Base-by-base conservation (phyloP, 2,113 vertebrate genomes). In the Tupaia chinensis region DNA sequence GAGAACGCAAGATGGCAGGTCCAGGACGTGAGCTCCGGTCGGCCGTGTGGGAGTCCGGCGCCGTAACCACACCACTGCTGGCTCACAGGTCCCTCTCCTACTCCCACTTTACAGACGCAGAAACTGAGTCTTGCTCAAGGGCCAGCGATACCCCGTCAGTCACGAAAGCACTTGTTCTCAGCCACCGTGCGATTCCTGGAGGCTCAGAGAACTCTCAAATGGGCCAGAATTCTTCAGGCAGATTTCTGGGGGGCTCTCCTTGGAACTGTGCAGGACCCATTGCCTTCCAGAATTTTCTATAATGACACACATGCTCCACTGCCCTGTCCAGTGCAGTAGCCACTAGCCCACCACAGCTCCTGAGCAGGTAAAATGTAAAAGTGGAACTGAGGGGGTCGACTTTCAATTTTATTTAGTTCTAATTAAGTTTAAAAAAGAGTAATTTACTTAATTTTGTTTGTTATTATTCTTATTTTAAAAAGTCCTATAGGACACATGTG, bases 81-180 rank as follows among this genome's bases (percentile, higher is more conserved):
- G 44, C 44, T 5, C 44, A 5, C 44, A 44, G 19, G 17, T 65
- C 27, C 44, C 16, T 19, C 81, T 29, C 44, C 54, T 32, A 68
- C 7, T 82, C 91, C 79, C 68, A 80, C 87, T 83, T 92, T 74
- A 74, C 86, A 79, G 73, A 44, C 14, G 61, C 77, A 86, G 76
- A 94, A 85, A 83, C 79, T 17, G 70, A 88, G 69, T 74, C 5
- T 14, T 10, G 3, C 29, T 60, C 56, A 53, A 85, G 73, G 85
- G 20, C 34, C 79, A 32, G 23, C 7, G 9, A 11, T 32, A 29
- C 4, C 11, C 0, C 20, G 80, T 53, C 58, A 86, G 22, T 56
- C 34, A 63, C 58, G 5, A 3, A 1, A n/a, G 25, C 32, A 73
- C 20, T 15, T 20, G 58, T 63, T 94, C 25, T 85, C 69, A 61